A percentile compares a stretch with the other conserved stretches of the same genome.
Evolutionary conservation across 2,888 invertebrate genomes (phyloP).

Genomic region (Alviniconcha strummeri): DNA sequence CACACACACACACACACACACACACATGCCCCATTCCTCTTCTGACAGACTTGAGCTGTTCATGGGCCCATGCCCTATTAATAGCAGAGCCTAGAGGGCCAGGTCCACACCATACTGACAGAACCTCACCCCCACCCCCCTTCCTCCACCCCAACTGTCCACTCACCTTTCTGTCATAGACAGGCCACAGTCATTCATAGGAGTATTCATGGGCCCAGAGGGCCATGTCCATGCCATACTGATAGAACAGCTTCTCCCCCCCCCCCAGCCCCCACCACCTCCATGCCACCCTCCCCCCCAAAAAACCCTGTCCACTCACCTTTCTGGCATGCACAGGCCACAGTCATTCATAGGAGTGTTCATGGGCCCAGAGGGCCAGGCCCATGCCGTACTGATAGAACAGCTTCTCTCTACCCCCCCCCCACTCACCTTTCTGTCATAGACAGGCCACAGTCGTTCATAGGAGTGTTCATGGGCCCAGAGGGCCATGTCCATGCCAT

Average conservation of each 20-base stretch:
- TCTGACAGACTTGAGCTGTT: conserved; percentile 79
- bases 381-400: conserved; percentile 94
- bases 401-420: conserved; percentile 78
- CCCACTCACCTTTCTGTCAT: conserved; percentile 79
- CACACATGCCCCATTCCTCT: no score
- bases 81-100: no score
- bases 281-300: no score
- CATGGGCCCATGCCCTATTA: no score
- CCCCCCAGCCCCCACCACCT: conserved; percentile 75
- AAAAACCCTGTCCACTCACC: conserved; percentile 71
- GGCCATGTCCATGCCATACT: conserved; percentile 93
- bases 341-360: conserved; percentile 96
- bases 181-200: conserved; percentile 95
- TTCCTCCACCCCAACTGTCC: no score
- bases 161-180: conserved; percentile 86
- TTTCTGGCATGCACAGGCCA: conserved; percentile 93
- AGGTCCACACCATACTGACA: no score
- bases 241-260: conserved; percentile 93
- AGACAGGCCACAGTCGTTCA: conserved; percentile 95
- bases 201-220: conserved; percentile 99
- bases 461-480: conserved; percentile 99
- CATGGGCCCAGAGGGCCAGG: conserved; percentile 96
- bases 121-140: no score
- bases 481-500: conserved; percentile 93
- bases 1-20: no score